Base-by-base conservation (phyloP, 2,888 invertebrate species). In the Sepioteuthis lessoniana region DNA sequence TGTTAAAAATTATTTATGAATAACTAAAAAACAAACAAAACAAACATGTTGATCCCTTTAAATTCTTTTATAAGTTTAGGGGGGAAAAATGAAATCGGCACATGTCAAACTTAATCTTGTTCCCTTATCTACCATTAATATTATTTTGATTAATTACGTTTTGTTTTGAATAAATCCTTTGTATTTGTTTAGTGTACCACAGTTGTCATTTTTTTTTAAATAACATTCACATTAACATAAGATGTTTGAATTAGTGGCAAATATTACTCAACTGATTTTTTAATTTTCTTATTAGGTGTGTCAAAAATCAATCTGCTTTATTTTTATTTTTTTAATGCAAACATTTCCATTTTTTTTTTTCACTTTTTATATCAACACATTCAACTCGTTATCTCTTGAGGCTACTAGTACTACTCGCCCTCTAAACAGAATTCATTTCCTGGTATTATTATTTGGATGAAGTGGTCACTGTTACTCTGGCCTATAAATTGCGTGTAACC, bases 401-500 rank as follows among this genome's bases (percentile, higher is more conserved):
- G 7, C 55, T 55, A 25, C 55, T 21, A 25, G 76, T n/a, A 76
- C 76, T 76, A 76, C n/a, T 13, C n/a, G 8, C 7, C 60, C 55
- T 60, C 31, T 60, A 60, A 60, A 60, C 60, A 2, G 28, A 60
- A 60, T 60, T 60, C 60, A 60, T 31, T 35, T 76, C 13, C n/a
- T 76, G 10, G n/a, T 76, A 76, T 76, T 76, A 76, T 76, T 76
- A 76, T 76, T 76, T 76, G 76, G n/a, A 76, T 13, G 76, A 76
- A 76, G n/a, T 35, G 76, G 76, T 76, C 76, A 76, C 76, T 76
- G 76, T 76, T 76, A 76, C 76, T 76, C 76, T 76, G 76, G 76
- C 76, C 76, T n/a, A 76, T 76, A 76, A 76, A 76, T 76, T 76
- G 76, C 21, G 4, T 76, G 76, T 76, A 76, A 76, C 76, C 76